Base-by-base conservation (phyloP, 2,888 invertebrate species). In the Rhingia campestris region DNA sequence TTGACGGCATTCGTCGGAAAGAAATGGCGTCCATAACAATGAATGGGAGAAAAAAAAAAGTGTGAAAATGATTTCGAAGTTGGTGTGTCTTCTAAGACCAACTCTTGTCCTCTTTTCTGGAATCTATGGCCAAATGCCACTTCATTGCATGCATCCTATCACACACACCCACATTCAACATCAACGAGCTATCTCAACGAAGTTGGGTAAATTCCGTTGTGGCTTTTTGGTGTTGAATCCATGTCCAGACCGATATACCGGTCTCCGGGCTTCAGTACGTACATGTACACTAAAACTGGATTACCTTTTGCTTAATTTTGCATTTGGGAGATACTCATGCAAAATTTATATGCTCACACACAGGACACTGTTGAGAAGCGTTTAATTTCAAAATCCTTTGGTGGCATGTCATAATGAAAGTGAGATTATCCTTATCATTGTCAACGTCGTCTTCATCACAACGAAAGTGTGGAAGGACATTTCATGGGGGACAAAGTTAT, bases 371-470 rank as follows among this genome's bases (percentile, higher is more conserved):
- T 32, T 30, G 59, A 14, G 43, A 33, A 76, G 49, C 22, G 37
- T 59, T 53, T 64, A 72, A 66, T 59, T 59, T 59, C 6, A 22
- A 41, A 58, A 53, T 59, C 51, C 72, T 59, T 59, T 66, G 51
- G 58, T 41, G 61, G 45, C 53, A 47, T 80, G 73, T 73, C 79
- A 64, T 72, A 72, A 79, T 72, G 64, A 72, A 22, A 22, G 22
- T 22, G 53, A 79, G 58, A 79, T 79, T 59, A 79, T 79, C 72
- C 63, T 47, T 59, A 77, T 66, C 59, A 51, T 56, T 64, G 77
- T 63, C 70, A 43, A 49, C 72, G 41, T 37, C 7, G 39, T 45
- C 61, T 35, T 12, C 39, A 54, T 47, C n/a, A 45, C 10, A 22
- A n/a, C 14, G 12, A 53, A 9, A 30, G 7, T 12, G 32, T 22